Conservation (phyloP, 2,888 invertebrate genomes). For the Spatulosminthurus flaviceps region DNA sequence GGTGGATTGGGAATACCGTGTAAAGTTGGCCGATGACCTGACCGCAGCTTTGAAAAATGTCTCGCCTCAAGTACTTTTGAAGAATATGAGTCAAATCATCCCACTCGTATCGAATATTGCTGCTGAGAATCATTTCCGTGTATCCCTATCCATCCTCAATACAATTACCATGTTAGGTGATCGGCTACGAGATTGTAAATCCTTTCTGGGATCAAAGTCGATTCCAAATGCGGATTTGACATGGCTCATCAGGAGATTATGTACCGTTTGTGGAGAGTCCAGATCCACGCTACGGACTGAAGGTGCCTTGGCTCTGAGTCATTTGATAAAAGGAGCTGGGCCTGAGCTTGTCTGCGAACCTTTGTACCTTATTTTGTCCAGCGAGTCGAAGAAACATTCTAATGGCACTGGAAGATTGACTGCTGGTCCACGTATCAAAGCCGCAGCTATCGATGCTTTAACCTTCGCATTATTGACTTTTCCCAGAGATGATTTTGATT, state of each 20-base stretch:
- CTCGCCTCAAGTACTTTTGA: slow-evolving; percentile 53
- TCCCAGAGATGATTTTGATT: slow-evolving; percentile 79
- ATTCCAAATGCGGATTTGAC: slow-evolving; percentile 60
- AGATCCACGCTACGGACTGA: slow-evolving; percentile 58
- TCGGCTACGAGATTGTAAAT: slow-evolving; percentile 57
- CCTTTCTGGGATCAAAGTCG: slow-evolving; percentile 51
- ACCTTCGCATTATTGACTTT: slow-evolving; percentile 81
- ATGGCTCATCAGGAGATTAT: slow-evolving; percentile 59
- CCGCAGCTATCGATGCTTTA: slow-evolving; percentile 75
- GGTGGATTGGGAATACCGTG: slow-evolving; percentile 55
- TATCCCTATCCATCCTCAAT: slow-evolving; percentile 57
- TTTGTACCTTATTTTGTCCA: slow-evolving; percentile 55
- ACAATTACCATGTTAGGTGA: slow-evolving; percentile 57
- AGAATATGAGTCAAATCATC: slow-evolving; percentile 59
- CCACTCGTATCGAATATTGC: slow-evolving; percentile 58
- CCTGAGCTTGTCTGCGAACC: slow-evolving; percentile 59
- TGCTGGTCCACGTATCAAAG: slow-evolving; percentile 57
- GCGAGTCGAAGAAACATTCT: slow-evolving; percentile 45
- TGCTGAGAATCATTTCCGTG: slow-evolving; percentile 57
- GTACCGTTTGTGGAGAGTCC: slow-evolving; percentile 59
- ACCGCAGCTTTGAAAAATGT: slow-evolving; percentile 57
- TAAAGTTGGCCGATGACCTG: slow-evolving; percentile 59
- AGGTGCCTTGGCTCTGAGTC: slow-evolving; percentile 56
- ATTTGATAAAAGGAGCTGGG: slow-evolving; percentile 59
- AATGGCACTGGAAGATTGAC: slow-evolving; percentile 41